Percentiles rank a stretch among this genome's conserved stretches.
phyloP scores from a whole-genome alignment of 2,113 vertebrate species.

The Podocnemis expansa region DNA sequence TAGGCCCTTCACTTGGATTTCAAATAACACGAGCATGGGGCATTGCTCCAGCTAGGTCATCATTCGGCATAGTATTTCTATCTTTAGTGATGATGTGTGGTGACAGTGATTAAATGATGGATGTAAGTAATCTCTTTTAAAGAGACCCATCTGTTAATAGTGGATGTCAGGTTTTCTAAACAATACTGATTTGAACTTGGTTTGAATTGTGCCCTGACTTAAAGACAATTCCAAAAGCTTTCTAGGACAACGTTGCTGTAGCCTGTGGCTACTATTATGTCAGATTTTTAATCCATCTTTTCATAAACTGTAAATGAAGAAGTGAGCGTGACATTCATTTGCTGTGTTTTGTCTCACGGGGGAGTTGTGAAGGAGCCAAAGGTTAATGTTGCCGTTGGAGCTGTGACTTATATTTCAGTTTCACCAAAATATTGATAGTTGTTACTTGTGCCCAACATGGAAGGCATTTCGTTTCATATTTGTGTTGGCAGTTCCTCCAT shows the following conservation, averaged over 20 bases:
- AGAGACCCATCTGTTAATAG: conserved; percentile 1
- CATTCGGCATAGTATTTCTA: background rate
- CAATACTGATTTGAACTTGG: conserved; percentile 29
- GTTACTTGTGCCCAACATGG: conserved; percentile 63
- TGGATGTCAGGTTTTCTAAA: conserved; percentile 45
- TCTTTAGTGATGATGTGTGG: accelerated
- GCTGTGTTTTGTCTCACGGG: conserved; percentile 61
- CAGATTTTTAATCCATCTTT: conserved; percentile 80
- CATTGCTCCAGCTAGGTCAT: background rate
- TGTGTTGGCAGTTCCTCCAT: conserved; percentile 44
- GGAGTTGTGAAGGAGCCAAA: conserved; percentile 67
- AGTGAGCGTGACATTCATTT: conserved; percentile 72
- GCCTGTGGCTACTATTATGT: conserved; percentile 59
- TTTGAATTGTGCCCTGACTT: conserved; percentile 57
- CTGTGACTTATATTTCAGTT: conserved; percentile 58
- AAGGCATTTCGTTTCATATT: conserved; percentile 70
- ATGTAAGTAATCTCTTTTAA: background rate
- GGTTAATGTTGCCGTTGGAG: conserved; percentile 73
- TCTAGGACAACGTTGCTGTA: conserved; percentile 69
- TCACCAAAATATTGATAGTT: conserved; percentile 74
- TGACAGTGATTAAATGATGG: background rate
- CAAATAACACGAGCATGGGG: background rate
- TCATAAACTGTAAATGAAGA: conserved; percentile 78
- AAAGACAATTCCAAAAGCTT: conserved; percentile 57
- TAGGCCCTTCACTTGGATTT: background rate